phyloP scores from a whole-genome alignment of 2,888 invertebrate species.

The Bhutanitis thaidina region DNA sequence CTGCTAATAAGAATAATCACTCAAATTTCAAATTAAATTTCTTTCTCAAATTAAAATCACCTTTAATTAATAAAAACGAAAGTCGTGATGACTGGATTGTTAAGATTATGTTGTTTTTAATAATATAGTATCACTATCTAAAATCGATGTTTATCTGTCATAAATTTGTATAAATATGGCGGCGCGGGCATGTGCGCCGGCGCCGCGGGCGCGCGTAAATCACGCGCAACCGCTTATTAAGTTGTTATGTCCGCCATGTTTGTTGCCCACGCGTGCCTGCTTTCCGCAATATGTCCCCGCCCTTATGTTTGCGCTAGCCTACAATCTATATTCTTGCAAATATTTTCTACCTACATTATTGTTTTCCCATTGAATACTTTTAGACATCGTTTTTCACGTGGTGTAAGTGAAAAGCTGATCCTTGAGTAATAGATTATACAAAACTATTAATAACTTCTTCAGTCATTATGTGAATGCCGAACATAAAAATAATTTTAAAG shows the following conservation, averaged over 20 bases:
- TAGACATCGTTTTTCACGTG: too few species aligned
- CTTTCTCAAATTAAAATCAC: conserved; percentile 24
- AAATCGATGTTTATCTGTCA: conserved; percentile 70
- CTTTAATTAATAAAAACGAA: conserved; percentile 15
- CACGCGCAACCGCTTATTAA: conserved; percentile 76
- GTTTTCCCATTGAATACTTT: too few species aligned
- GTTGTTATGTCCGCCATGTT: conserved; percentile 72
- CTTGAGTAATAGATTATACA: too few species aligned
- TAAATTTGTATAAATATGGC: conserved; percentile 74
- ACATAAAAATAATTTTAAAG: too few species aligned
- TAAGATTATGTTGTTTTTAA: conserved; percentile 33
- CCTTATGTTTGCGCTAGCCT: conserved; percentile 61
- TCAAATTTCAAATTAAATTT: conserved; percentile 28
- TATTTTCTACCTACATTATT: conserved; percentile 30
- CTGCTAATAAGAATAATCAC: too few species aligned
- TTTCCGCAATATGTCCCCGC: conserved; percentile 56
- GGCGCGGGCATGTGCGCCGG: conserved; percentile 62
- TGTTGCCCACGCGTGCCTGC: conserved; percentile 66
- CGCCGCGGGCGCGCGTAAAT: conserved; percentile 76
- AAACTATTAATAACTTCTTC: too few species aligned
- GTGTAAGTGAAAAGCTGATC: too few species aligned
- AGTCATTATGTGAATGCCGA: too few species aligned
- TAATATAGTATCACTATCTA: conserved; percentile 39
- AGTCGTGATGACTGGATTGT: background rate
- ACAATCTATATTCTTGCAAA: conserved; percentile 41